phyloP scores from a whole-genome alignment of 2,888 invertebrate genomes.

The Apoda limacodes region DNA sequence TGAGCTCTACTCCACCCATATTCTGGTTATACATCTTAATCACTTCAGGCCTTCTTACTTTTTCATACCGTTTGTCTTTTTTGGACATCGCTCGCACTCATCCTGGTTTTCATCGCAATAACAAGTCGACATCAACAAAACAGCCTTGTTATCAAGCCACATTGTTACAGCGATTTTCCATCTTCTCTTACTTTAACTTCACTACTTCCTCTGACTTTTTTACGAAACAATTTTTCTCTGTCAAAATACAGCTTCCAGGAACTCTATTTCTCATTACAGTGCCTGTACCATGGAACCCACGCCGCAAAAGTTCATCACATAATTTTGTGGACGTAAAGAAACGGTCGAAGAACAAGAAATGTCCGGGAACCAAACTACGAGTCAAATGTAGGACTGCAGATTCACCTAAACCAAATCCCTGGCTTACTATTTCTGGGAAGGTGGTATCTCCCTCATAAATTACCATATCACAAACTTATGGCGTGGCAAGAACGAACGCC shows the following conservation, averaged over 20 bases:
- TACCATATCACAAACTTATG: no score
- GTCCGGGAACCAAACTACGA: constrained; percentile 14
- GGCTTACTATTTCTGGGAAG: constrained; percentile 3
- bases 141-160: constrained; percentile 16
- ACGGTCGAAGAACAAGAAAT: constrained; percentile 18
- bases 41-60: constrained; percentile 7
- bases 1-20: constrained; percentile 12
- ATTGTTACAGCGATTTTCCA: constrained; percentile 11
- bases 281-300: constrained; percentile 16
- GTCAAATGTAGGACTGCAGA: constrained; percentile 14
- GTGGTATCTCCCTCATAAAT: constrained; percentile 16
- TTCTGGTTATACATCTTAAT: constrained; percentile 7
- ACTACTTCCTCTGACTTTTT: constrained; percentile 11
- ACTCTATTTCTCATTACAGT: constrained; percentile 9
- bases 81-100: constrained; percentile 15
- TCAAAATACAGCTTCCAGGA: constrained; percentile 4
- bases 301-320: background rate
- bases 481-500: constrained; percentile 18
- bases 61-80: constrained; percentile 8
- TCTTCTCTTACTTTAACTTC: constrained; percentile 14
- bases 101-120: constrained; percentile 10
- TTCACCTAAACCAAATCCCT: constrained; percentile 14
- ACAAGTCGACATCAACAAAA: constrained; percentile 11
- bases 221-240: constrained; percentile 12
- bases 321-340: constrained; percentile 12